Evolutionary conservation across 2,888 invertebrate genomes (phyloP).

Genomic region (Dryococelus australis): DNA sequence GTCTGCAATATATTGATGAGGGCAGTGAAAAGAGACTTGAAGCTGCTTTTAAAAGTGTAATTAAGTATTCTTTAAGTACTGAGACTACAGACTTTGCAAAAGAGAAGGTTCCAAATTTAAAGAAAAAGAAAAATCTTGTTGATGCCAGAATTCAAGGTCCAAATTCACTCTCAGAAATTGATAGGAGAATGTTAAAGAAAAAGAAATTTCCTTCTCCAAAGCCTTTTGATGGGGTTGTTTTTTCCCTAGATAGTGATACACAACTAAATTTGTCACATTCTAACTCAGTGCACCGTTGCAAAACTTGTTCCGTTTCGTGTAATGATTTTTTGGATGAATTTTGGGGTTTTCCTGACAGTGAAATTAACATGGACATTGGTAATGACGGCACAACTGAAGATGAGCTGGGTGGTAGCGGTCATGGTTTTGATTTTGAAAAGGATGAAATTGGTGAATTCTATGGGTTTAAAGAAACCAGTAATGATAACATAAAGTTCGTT

Average conservation of each 20-base stretch:
- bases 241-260: background rate
- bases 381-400: background rate
- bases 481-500: background rate
- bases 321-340: background rate
- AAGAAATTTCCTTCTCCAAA: background rate
- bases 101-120: background rate
- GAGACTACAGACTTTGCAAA: background rate
- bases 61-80: background rate
- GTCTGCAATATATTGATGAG: background rate
- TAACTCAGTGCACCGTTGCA: background rate
- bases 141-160: background rate
- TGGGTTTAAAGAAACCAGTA: background rate
- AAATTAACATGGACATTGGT: background rate
- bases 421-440: background rate
- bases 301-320: background rate
- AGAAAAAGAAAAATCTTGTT: background rate
- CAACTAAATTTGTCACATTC: background rate
- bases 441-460: conserved; percentile 16
- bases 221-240: background rate
- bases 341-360: background rate
- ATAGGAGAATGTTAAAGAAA: background rate
- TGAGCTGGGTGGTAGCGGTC: background rate
- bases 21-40: conserved; percentile 2
- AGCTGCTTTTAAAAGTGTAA: background rate
- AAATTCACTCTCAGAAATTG: background rate